Conservation (phyloP, 2,888 invertebrate genomes). For the Aradus depressus region DNA sequence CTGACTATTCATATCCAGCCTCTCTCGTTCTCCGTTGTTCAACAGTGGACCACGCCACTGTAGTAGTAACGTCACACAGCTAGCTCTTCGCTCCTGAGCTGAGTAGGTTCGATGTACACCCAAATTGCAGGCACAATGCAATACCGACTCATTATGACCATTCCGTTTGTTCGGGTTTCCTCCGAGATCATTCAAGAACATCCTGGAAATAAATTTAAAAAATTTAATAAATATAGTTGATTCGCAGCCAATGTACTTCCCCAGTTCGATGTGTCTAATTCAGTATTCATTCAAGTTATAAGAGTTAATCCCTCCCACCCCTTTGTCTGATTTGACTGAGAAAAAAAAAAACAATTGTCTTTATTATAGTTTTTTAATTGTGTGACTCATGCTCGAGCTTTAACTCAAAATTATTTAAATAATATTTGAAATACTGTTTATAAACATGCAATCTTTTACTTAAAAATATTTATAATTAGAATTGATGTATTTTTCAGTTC, state of each 20-base stretch:
- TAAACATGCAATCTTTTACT: no score
- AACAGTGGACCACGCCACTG: conserved; percentile 48
- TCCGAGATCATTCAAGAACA: conserved; percentile 50
- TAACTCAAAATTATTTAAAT: no score
- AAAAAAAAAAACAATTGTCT: no score
- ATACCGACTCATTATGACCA: conserved; percentile 48
- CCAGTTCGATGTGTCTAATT: background rate
- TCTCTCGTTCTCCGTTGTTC: conserved; percentile 46
- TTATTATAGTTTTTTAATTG: no score
- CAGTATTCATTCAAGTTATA: background rate
- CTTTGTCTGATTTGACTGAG: no score
- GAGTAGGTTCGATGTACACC: conserved; percentile 40
- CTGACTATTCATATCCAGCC: conserved; percentile 45
- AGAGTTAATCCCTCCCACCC: no score
- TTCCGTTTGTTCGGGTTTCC: conserved; percentile 60
- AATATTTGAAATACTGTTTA: no score
- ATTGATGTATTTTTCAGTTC: no score
- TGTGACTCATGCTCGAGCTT: no score
- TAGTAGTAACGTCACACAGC: conserved; percentile 48
- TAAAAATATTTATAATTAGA: no score
- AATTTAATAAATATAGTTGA: background rate
- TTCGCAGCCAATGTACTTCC: background rate
- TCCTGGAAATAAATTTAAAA: conserved; percentile 35
- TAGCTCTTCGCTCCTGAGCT: conserved; percentile 41
- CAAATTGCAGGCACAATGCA: conserved; percentile 50